Evolutionary conservation across 2,888 invertebrate genomes (phyloP).

Genomic region (Plutella xylostella): DNA sequence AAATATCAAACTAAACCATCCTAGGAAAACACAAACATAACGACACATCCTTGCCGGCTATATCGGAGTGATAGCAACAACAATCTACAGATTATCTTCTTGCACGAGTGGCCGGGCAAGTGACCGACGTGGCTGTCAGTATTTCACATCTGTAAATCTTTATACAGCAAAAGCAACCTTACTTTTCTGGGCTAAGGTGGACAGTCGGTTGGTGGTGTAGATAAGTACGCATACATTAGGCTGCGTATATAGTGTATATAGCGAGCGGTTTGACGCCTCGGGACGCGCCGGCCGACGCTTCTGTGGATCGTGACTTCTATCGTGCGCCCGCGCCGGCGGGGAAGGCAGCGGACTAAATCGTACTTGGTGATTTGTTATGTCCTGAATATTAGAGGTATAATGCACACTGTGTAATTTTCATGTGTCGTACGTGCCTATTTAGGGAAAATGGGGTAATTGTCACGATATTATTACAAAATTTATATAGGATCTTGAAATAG

Average conservation of each 20-base stretch:
- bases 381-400: not conserved
- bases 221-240: not conserved
- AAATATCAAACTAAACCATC: too few relatives aligned
- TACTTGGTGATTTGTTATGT: not conserved
- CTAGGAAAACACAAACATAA: too few relatives aligned
- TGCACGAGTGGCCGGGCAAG: slow-evolving; percentile 15
- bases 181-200: not conserved
- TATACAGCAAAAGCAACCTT: not conserved
- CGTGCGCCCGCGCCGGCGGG: not conserved
- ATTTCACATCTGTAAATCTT: slow-evolving; percentile 27
- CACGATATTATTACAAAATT: too few relatives aligned
- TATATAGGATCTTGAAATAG: too few relatives aligned
- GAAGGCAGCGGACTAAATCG: not conserved
- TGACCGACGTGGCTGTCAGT: slow-evolving; percentile 22
- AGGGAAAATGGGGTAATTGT: too few relatives aligned
- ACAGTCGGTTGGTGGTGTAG: not conserved
- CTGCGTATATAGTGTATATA: slow-evolving; percentile 30
- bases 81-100: slow-evolving; percentile 4
- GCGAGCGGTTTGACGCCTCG: slow-evolving; percentile 31
- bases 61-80: too few relatives aligned
- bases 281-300: slow-evolving; percentile 32
- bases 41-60: too few relatives aligned
- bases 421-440: too few relatives aligned
- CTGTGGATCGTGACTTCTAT: slow-evolving; percentile 24
- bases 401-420: too few relatives aligned